Base-by-base conservation (phyloP, 2,888 invertebrate genomes). In the Ectemnius lituratus region DNA sequence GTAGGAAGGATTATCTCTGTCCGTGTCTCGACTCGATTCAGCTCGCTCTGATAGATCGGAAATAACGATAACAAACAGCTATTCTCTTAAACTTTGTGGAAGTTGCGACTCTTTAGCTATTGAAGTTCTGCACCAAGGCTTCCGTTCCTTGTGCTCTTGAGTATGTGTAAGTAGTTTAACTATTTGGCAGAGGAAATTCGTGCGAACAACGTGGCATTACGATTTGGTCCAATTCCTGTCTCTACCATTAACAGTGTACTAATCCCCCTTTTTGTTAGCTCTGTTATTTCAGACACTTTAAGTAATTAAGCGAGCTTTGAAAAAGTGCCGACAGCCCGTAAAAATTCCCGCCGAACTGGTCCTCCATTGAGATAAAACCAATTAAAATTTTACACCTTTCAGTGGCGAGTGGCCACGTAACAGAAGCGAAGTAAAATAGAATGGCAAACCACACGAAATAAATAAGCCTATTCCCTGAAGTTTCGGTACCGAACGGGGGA, bases 1-100 rank as follows among this genome's bases (percentile, higher is more conserved):
- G 37, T 37, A 37, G 37, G 37, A 76, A 73, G 76, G 76, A 67
- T 65, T 56, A 49, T 52, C 52, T 14, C 52, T 16, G 4, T 52
- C 14, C 52, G 52, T 52, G 16, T 52, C 52, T 14, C 52, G 18
- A n/a, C n/a, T 28, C 61, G 13, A 11, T 37, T 62, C 49, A 4
- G 37, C 11, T 37, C 37, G 8, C 37, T 1, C 37, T 14, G 52
- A 52, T 16, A 52, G 16, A 52, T 14, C 6, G 52, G 52, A 52
- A 52, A 4, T 52, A 13, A 16, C n/a, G n/a, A 37, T 37, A 37
- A 37, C 37, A 37, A 37, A 8, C 37, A 37, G 37, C 37, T 37
- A 37, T 37, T 37, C 37, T 37, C 37, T 11, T 11, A 1, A 6
- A 37, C 37, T 37, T 37, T 37, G 37, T 37, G 5, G 1, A 37